phyloP scores from a whole-genome alignment of 2,113 vertebrate species.

The Aplodontia rufa region DNA sequence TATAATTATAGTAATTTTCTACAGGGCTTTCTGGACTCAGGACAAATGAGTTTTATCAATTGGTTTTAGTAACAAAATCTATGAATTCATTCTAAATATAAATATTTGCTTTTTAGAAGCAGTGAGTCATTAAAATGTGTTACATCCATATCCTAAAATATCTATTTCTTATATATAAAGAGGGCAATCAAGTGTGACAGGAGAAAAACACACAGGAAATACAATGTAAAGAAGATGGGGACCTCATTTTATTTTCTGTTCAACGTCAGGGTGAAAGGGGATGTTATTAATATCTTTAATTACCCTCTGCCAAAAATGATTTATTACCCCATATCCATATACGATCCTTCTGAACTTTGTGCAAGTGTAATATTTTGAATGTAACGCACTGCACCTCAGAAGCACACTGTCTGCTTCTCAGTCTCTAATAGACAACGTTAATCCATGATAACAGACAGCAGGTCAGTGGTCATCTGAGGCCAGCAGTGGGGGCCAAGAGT shows the following conservation, averaged over 20 bases:
- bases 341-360: not conserved
- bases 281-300: conserved; percentile 66
- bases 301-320: conserved; percentile 53
- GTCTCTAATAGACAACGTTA: too few species aligned
- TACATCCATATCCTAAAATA: not conserved
- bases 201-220: not conserved
- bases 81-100: not conserved
- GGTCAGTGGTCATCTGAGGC: too few species aligned
- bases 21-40: not conserved
- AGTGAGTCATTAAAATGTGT: not conserved
- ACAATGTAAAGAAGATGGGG: not conserved
- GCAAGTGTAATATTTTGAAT: not conserved
- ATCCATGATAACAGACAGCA: too few species aligned
- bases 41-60: conserved; percentile 29
- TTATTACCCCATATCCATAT: conserved; percentile 8
- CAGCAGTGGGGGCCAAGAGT: too few species aligned
- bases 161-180: not conserved
- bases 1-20: conserved; percentile 21
- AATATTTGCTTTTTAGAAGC: conserved; percentile 11
- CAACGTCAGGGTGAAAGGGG: conserved; percentile 15
- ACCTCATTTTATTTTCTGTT: not conserved
- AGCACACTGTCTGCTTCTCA: too few species aligned
- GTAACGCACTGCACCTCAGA: too few species aligned
- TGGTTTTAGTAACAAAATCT: conserved; percentile 18
- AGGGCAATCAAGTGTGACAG: not conserved